A percentile compares a stretch with the other conserved stretches of the same genome.
Conservation (phyloP, 2,113 vertebrate genomes). For the Furnarius figulus region DNA sequence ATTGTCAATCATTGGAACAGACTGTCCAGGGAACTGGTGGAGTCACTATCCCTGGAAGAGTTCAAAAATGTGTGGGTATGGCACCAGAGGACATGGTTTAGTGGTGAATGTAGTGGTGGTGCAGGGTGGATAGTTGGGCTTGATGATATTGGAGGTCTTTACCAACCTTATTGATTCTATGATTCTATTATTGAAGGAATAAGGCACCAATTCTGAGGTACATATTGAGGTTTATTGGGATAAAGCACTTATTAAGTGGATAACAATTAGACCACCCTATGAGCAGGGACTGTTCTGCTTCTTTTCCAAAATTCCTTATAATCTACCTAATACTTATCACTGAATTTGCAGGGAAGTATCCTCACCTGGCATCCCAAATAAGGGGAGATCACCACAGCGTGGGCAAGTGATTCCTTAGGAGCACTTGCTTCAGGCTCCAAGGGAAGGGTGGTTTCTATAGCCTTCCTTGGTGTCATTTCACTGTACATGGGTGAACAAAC, state of each 20-base stretch:
- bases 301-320: neutral
- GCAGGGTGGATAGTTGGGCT: neutral
- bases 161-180: neutral
- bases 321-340: neutral
- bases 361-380: fast-evolving
- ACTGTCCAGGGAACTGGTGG: neutral
- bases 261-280: neutral
- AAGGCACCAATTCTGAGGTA: neutral
- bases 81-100: neutral
- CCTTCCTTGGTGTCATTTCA: neutral
- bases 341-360: neutral
- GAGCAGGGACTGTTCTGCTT: neutral
- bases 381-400: neutral
- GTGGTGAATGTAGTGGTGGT: neutral
- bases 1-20: neutral
- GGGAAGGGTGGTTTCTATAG: neutral
- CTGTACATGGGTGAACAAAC: neutral
- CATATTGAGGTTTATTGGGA: neutral
- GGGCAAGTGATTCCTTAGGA: neutral
- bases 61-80: neutral
- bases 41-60: neutral
- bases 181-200: neutral
- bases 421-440: neutral
- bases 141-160: neutral
- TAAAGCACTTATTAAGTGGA: neutral